Base-by-base conservation (phyloP, 2,888 invertebrate genomes). In the Crocallis elinguaria region DNA sequence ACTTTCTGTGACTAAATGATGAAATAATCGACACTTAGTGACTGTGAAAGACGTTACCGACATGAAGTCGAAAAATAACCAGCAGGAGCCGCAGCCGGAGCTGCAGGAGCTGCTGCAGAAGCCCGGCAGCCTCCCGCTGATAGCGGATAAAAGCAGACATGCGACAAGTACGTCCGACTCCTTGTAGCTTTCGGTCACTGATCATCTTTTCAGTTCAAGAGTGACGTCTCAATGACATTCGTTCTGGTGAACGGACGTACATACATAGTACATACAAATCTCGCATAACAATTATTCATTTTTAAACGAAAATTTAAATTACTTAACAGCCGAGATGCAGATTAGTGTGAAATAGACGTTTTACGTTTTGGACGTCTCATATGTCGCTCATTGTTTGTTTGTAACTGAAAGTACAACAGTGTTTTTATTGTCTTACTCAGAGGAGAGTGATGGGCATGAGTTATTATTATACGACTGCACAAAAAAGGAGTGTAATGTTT, bases 51-150 rank as follows among this genome's bases (percentile, higher is more conserved):
- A 71, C 64, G 29, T 45, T 48, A 49, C 49, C 25, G 74, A 67
- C 21, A 89, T 89, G 89, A 87, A 84, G 66, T 61, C 82, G 19
- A 82, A 69, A 54, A 75, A 62, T 51, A 81, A 77, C 13, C 76
- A 77, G 16, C 32, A 62, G 23, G 74, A 68, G 49, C 67, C 74
- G 36, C 83, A 77, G 68, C 80, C 88, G 19, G 90, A 91, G 77
- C 75, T 90, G 62, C 82, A 91, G 70, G 90, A 88, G 64, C 67
- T 91, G 56, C 77, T 91, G 49, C 86, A 86, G 66, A 88, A 86
- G 62, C 83, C 86, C 14, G 70, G 67, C 66, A 74, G 75, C 63
- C 68, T 77, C 41, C 74, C 77, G 45, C 73, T 82, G 33, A 53
- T 80, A 19, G 64, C 68, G 9, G 80, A 79, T 41, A 79, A 64